phyloP scores from a whole-genome alignment of 2,888 invertebrate genomes.

The Seira ritae region DNA sequence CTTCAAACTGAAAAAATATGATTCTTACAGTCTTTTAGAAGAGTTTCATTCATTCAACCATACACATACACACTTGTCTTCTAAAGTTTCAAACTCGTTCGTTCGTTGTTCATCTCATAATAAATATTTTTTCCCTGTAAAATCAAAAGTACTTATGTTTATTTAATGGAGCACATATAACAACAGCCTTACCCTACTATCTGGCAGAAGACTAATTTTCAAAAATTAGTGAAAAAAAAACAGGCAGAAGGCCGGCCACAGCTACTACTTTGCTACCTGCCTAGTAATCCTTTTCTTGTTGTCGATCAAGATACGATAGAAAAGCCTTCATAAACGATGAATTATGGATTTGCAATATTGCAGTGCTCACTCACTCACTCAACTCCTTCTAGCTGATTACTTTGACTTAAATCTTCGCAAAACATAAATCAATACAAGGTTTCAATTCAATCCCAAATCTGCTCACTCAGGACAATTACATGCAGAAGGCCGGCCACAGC shows the following conservation, averaged over 20 bases:
- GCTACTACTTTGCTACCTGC: not conserved
- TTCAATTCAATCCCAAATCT: not conserved
- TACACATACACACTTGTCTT: not conserved
- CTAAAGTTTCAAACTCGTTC: too few relatives aligned
- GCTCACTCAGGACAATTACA: not conserved
- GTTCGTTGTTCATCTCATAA: not conserved
- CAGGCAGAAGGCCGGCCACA: conserved; percentile 3
- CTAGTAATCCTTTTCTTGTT: conserved; percentile 12
- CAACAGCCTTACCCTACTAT: not conserved
- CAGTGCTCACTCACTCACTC: conserved; percentile 21
- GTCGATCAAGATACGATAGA: conserved; percentile 30
- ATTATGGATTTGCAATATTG: conserved; percentile 21
- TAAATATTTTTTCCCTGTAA: not conserved
- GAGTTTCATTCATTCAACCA: not conserved
- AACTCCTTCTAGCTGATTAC: conserved; percentile 10
- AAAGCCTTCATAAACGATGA: not conserved
- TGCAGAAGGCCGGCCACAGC: conserved; percentile 3
- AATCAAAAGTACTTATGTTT: conserved; percentile 1
- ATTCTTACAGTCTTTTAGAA: too few relatives aligned
- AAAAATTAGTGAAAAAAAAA: not conserved
- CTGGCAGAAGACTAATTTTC: not conserved
- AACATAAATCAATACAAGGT: conserved; percentile 7
- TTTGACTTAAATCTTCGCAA: not conserved
- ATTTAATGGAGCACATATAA: conserved; percentile 6
- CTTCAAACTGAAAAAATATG: not conserved